phyloP scores from a whole-genome alignment of 2,888 invertebrate genomes.

The Melanophora roralis region DNA sequence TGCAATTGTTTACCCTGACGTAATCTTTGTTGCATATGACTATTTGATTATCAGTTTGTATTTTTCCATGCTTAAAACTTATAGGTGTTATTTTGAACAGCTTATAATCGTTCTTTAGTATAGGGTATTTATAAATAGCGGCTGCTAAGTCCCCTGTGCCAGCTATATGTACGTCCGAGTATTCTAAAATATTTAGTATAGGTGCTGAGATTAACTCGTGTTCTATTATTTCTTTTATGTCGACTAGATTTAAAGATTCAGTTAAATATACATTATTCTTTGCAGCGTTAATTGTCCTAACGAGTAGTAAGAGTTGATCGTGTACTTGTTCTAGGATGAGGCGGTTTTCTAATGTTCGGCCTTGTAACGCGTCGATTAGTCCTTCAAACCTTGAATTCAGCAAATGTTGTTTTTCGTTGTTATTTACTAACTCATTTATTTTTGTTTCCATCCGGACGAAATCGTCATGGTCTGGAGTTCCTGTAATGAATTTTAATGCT shows the following conservation, averaged over 20 bases:
- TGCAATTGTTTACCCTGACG: not conserved
- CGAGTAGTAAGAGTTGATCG: not conserved
- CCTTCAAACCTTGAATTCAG: conserved; percentile 10
- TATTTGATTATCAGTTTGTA: not conserved
- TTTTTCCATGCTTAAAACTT: not conserved
- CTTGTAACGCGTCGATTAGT: not conserved
- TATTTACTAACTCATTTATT: not conserved
- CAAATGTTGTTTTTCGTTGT: conserved; percentile 14
- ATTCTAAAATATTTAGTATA: too few species aligned
- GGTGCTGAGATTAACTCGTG: too few species aligned
- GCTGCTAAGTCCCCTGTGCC: not conserved
- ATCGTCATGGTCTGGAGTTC: not conserved
- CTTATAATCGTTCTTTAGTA: not conserved
- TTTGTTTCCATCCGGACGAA: not conserved
- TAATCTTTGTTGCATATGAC: not conserved
- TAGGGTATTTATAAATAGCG: not conserved
- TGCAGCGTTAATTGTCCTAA: not conserved
- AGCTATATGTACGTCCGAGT: too few species aligned
- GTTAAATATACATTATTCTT: not conserved
- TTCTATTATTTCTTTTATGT: too few species aligned
- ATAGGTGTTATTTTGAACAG: not conserved
- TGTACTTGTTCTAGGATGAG: not conserved
- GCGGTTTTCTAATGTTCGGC: not conserved
- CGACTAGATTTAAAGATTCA: too few species aligned
- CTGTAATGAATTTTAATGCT: conserved; percentile 11